These are phyloP conservation scores for Drosophila parthenogenetica DNA, from an alignment of 2,888 invertebrate genomes.

Conservation along the genomic window DNA sequence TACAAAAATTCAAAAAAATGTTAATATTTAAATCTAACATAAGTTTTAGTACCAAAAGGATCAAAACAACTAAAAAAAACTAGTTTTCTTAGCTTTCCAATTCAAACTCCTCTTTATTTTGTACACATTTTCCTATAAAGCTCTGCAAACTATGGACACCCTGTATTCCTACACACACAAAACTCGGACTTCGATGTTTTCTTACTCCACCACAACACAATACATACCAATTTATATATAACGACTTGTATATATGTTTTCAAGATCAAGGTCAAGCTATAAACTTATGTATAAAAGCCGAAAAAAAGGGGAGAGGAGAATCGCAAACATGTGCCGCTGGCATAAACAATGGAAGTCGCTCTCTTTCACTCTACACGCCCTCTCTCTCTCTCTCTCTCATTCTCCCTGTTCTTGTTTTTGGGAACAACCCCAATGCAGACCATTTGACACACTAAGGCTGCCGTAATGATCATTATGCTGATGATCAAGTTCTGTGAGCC, in stretches of 20 bases:
- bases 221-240: slow-evolving; percentile 17
- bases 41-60: too few relatives aligned
- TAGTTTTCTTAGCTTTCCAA: too few relatives aligned
- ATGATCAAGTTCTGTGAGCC: slow-evolving; percentile 29
- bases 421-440: slow-evolving; percentile 64
- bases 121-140: neutral
- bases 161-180: slow-evolving; percentile 33
- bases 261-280: slow-evolving; percentile 83
- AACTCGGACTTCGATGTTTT: slow-evolving; percentile 21
- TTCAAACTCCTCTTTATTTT: neutral
- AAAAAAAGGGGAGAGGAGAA: slow-evolving; percentile 26
- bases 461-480: slow-evolving; percentile 39
- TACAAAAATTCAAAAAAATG: too few relatives aligned
- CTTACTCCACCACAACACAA: slow-evolving; percentile 1
- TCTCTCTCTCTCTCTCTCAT: neutral
- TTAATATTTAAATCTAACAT: too few relatives aligned
- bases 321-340: slow-evolving; percentile 67
- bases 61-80: too few relatives aligned
- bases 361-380: neutral
- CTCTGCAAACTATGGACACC: slow-evolving; percentile 28
- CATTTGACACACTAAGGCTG: slow-evolving; percentile 71
- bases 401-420: slow-evolving; percentile 1
- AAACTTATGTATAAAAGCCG: slow-evolving; percentile 44
- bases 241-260: slow-evolving; percentile 50
- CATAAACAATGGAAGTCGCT: slow-evolving; percentile 52